Evolutionary conservation across 2,888 invertebrate species (phyloP).

Genomic region (Erebia ligea): DNA sequence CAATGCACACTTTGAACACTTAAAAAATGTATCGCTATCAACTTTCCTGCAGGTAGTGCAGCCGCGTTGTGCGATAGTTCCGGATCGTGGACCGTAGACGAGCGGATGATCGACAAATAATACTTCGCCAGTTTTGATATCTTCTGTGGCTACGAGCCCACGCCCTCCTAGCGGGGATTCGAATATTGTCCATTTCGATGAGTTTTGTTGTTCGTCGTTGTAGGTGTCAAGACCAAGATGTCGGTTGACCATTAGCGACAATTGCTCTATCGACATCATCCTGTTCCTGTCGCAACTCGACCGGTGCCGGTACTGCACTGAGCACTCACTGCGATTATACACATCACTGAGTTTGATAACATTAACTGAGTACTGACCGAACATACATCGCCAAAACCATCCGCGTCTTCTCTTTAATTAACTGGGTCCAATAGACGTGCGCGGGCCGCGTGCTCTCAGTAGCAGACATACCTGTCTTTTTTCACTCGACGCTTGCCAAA

Average conservation of each 20-base stretch:
- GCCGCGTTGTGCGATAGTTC: conserved; percentile 78
- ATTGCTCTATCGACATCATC: conserved; percentile 80
- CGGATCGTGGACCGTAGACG: conserved; percentile 86
- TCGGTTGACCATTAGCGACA: conserved; percentile 72
- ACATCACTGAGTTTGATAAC: conserved; percentile 75
- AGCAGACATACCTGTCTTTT: conserved; percentile 60
- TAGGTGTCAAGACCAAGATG: conserved; percentile 67
- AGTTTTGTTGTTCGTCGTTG: conserved; percentile 54
- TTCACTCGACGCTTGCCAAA: conserved; percentile 65
- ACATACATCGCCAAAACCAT: conserved; percentile 66
- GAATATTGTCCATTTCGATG: conserved; percentile 83
- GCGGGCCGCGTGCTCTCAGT: conserved; percentile 57
- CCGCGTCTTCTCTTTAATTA: conserved; percentile 67
- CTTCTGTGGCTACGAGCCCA: conserved; percentile 87
- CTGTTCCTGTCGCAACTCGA: conserved; percentile 76
- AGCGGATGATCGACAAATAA: conserved; percentile 88
- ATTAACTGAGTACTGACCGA: conserved; percentile 60
- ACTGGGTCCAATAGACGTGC: conserved; percentile 60
- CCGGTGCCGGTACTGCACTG: conserved; percentile 73
- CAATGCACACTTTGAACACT: conserved; percentile 87
- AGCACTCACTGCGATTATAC: conserved; percentile 68
- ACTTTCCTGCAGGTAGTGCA: conserved; percentile 86
- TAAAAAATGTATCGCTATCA: conserved; percentile 61
- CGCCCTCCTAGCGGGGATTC: conserved; percentile 86
- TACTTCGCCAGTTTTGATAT: conserved; percentile 86